Evolutionary conservation across 1,140 invertebrate genomes (phyloP), one percentile per base, ranked within the genome.

Genomic region (Ruditapes philippinarum): DNA sequence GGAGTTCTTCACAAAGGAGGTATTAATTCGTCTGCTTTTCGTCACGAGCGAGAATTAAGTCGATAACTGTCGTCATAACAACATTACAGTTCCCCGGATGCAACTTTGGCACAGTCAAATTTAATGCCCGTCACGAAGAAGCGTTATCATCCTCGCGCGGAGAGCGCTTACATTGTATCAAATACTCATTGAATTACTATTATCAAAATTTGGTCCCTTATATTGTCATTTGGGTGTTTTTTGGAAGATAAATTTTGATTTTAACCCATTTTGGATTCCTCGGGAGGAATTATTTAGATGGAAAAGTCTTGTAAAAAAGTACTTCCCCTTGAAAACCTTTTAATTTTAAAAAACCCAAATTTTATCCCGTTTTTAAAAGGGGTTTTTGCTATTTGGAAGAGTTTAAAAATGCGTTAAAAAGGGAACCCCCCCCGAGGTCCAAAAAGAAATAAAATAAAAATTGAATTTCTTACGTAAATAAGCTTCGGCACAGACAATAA

Each of bases 21-120:
- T 28, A 62, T 62, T 62, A n/a, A 5, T 62, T 62, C n/a, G 57
- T 62, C 57, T 62, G 57, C 14, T 62, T n/a, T 1, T 62, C 57
- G 5, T 62, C 57, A 28, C 9, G 9, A n/a, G 57, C 7, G n/a
- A n/a, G 25, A 62, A 62, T 62, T 62, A 62, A 7, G 57, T 28
- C 57, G n/a, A 25, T 28, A 7, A 7, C 25, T 62, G 19, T n/a
- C 5, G 22, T 36, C 42, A 54, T 78, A 31, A 36, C 45, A 36
- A 31, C 14, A n/a, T 78, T 51, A 78, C 49, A 54, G 17, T 54
- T 78, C 74, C 74, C 74, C 49, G 45, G 12, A 78, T 78, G 42
- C 49, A 57, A 22, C 28, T 51, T 54, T 57, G 74, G 49, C 31
- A 36, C 42, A 49, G 74, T 78, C 74, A 51, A 54, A 78, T 54